Evolutionary conservation across 2,888 invertebrate species (phyloP).

Genomic region (Volucella inflata): DNA sequence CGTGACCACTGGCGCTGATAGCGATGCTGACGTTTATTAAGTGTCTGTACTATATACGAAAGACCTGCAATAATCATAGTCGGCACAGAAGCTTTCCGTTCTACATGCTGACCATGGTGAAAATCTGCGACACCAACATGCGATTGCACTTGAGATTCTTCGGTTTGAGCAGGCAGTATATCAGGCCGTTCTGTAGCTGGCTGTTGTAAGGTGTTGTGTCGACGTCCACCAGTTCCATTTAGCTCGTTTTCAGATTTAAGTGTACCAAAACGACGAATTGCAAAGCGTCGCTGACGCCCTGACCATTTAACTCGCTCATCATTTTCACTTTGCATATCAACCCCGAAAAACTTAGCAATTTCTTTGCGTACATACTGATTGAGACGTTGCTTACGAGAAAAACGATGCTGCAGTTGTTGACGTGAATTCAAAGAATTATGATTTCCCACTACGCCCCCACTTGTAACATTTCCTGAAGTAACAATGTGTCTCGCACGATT

Average conservation of each 20-base stretch:
- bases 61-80: slow-evolving; percentile 82
- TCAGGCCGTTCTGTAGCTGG: slow-evolving; percentile 81
- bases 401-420: slow-evolving; percentile 76
- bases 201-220: slow-evolving; percentile 73
- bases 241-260: slow-evolving; percentile 76
- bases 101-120: slow-evolving; percentile 81
- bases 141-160: slow-evolving; percentile 76
- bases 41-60: slow-evolving; percentile 84
- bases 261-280: slow-evolving; percentile 81
- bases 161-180: slow-evolving; percentile 81
- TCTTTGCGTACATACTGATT: slow-evolving; percentile 81
- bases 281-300: slow-evolving; percentile 82
- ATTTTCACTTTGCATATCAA: slow-evolving; percentile 81
- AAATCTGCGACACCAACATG: slow-evolving; percentile 76
- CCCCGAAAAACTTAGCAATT: slow-evolving; percentile 82
- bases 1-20: slow-evolving; percentile 87
- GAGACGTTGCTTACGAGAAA: slow-evolving; percentile 81
- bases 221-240: slow-evolving; percentile 50
- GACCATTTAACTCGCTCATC: slow-evolving; percentile 81
- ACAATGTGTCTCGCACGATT: slow-evolving; percentile 59
- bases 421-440: slow-evolving; percentile 77
- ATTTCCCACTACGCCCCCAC: slow-evolving; percentile 31
- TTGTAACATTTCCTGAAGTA: slow-evolving; percentile 30
- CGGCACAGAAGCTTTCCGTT: slow-evolving; percentile 82
- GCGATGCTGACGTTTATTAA: slow-evolving; percentile 84